These are phyloP conservation scores for Nixonia krombeini DNA, from an alignment of 1,140 invertebrate species.

Conservation along the genomic window DNA sequence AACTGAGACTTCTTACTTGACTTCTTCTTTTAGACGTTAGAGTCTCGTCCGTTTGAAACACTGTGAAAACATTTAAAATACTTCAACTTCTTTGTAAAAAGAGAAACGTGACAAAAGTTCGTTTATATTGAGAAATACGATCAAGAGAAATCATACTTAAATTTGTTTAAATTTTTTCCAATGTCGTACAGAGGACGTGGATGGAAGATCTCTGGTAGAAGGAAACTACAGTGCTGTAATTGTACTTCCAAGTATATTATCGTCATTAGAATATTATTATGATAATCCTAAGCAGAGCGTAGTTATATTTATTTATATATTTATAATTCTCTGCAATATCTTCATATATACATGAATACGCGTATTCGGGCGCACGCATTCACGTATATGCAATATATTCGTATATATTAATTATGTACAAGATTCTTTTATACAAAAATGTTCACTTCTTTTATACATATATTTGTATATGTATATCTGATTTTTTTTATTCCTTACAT, in stretches of 20 bases:
- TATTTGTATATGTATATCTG: constrained; percentile 54
- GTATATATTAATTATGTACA: constrained; percentile 66
- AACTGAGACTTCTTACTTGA: too few species aligned
- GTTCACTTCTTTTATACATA: constrained; percentile 62
- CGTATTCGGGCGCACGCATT: constrained; percentile 53
- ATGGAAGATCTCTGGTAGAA: too few species aligned
- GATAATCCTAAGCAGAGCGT: constrained; percentile 48
- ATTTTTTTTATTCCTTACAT: constrained; percentile 50
- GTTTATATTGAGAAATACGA: too few species aligned
- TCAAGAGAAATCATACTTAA: too few species aligned
- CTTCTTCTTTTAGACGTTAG: too few species aligned
- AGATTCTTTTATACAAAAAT: constrained; percentile 64
- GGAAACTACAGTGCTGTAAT: constrained; percentile 25
- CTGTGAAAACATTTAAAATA: too few species aligned
- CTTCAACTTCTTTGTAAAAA: too few species aligned
- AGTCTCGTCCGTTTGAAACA: too few species aligned
- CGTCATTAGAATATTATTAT: constrained; percentile 49
- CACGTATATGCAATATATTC: constrained; percentile 48
- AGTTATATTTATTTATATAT: constrained; percentile 57
- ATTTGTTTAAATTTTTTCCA: too few species aligned
- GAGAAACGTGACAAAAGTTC: too few species aligned
- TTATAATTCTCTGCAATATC: constrained; percentile 55
- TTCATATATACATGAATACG: constrained; percentile 53
- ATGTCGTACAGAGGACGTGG: too few species aligned
- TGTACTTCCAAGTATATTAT: constrained; percentile 51